Percentiles rank a stretch among this genome's conserved stretches.
Conservation (phyloP, 2,888 invertebrate genomes). For the Oscheius sp. region DNA sequence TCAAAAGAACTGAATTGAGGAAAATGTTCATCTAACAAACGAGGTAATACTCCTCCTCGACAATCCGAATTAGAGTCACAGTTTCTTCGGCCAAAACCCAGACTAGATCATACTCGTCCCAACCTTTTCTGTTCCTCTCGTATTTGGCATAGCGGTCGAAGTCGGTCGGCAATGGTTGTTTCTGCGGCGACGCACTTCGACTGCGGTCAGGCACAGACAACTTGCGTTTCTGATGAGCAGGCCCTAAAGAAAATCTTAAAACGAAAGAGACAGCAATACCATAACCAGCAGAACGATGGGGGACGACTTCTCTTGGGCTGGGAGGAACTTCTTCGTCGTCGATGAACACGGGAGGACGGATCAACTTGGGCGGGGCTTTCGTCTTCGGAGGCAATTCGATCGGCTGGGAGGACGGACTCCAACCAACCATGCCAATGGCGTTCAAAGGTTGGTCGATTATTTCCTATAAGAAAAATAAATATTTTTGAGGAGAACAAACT, state of each 20-base stretch:
- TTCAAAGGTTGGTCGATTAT: slow-evolving; percentile 62
- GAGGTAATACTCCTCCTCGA: slow-evolving; percentile 55
- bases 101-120: slow-evolving; percentile 41
- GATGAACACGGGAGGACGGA: slow-evolving; percentile 52
- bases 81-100: slow-evolving; percentile 57
- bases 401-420: slow-evolving; percentile 58
- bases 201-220: slow-evolving; percentile 64
- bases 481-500: slow-evolving; percentile 43
- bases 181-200: slow-evolving; percentile 59
- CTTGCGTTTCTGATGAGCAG: slow-evolving; percentile 65
- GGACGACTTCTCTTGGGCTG: slow-evolving; percentile 65
- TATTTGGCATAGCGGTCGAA: slow-evolving; percentile 62
- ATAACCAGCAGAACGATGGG: slow-evolving; percentile 68
- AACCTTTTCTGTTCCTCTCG: slow-evolving; percentile 60
- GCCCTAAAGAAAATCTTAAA: slow-evolving; percentile 46
- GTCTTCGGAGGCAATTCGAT: slow-evolving; percentile 44
- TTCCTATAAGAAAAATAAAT: slow-evolving; percentile 47
- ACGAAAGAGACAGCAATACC: slow-evolving; percentile 40
- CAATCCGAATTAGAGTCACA: slow-evolving; percentile 55
- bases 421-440: slow-evolving; percentile 65
- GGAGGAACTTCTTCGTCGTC: slow-evolving; percentile 62
- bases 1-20: not conserved
- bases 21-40: slow-evolving; percentile 33
- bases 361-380: slow-evolving; percentile 40
- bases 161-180: slow-evolving; percentile 49